Evolutionary conservation across 2,113 vertebrate species (phyloP).

Genomic region (Marcusenius ussheri): DNA sequence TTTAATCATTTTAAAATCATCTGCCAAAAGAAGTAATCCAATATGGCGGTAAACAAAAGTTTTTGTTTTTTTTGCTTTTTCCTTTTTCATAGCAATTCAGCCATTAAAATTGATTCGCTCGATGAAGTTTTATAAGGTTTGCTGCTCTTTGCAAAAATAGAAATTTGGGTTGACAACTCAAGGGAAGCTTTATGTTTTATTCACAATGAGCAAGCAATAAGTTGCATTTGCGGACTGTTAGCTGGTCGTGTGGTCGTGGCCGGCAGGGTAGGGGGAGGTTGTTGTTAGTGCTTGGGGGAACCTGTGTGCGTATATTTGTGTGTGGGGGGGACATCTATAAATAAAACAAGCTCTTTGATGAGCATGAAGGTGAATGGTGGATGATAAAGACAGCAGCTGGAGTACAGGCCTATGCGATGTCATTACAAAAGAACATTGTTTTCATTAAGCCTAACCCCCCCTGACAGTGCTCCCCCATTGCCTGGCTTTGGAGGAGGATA

Average conservation of each 20-base stretch:
- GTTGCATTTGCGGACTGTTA: slow-evolving; percentile 44
- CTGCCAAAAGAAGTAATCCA: neutral
- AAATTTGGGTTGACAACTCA: slow-evolving; percentile 46
- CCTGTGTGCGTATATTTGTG: slow-evolving; percentile 1
- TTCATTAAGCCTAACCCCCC: neutral
- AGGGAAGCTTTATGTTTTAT: slow-evolving; percentile 72
- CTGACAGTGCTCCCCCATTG: neutral
- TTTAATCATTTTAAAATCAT: neutral
- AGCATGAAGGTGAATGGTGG: slow-evolving; percentile 56
- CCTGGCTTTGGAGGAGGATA: slow-evolving; percentile 14
- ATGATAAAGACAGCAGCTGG: slow-evolving; percentile 47
- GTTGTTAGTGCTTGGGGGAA: neutral
- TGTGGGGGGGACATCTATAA: slow-evolving; percentile 46
- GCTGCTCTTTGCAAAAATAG: slow-evolving; percentile 58
- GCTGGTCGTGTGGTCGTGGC: slow-evolving; percentile 12
- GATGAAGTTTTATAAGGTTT: slow-evolving; percentile 38
- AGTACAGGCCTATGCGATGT: slow-evolving; percentile 1
- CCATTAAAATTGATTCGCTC: slow-evolving; percentile 31
- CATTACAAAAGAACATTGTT: slow-evolving; percentile 29
- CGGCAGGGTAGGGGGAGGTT: slow-evolving; percentile 21
- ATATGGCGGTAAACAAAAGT: slow-evolving; percentile 25
- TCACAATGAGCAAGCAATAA: slow-evolving; percentile 77
- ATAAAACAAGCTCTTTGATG: slow-evolving; percentile 58
- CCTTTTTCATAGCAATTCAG: slow-evolving; percentile 22
- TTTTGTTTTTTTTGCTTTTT: slow-evolving; percentile 11